A percentile compares a stretch with the other conserved stretches of the same genome.
Conservation (phyloP, 2,113 vertebrate species). For the Ciconia stormi region DNA sequence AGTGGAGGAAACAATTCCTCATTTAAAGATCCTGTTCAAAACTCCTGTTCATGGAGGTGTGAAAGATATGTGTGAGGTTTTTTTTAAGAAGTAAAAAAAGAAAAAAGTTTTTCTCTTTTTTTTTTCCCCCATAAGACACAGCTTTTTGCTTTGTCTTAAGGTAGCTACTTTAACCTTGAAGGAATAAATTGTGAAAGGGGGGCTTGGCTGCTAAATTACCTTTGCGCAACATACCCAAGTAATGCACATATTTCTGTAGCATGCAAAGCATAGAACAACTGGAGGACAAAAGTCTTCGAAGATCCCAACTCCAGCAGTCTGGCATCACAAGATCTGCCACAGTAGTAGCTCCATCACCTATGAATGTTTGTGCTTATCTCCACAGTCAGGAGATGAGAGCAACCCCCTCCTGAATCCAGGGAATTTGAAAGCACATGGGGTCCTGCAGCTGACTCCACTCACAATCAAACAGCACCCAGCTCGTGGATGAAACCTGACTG, state of each 20-base stretch:
- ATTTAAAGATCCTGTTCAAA: neutral
- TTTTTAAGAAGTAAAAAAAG: neutral
- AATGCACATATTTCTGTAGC: neutral
- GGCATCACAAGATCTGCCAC: neutral
- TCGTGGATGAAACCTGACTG: neutral
- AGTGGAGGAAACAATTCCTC: neutral
- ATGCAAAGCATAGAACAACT: neutral
- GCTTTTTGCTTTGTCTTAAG: neutral
- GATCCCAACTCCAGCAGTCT: neutral
- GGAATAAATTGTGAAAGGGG: neutral
- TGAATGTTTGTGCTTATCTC: neutral
- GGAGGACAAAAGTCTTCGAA: neutral
- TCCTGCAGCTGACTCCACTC: neutral
- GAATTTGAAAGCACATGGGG: neutral
- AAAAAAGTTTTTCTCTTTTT: neutral
- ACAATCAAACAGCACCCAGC: neutral
- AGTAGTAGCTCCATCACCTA: neutral
- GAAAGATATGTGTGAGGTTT: neutral
- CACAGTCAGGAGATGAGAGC: neutral
- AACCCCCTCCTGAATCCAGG: neutral
- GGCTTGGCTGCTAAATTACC: neutral
- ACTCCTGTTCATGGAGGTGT: neutral
- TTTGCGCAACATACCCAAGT: neutral
- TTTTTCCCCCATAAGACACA: neutral
- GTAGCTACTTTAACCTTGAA: neutral